Evolutionary conservation across 2,113 vertebrate genomes (phyloP), one percentile per base, ranked within the genome.

Genomic region (Nanorana parkeri): DNA sequence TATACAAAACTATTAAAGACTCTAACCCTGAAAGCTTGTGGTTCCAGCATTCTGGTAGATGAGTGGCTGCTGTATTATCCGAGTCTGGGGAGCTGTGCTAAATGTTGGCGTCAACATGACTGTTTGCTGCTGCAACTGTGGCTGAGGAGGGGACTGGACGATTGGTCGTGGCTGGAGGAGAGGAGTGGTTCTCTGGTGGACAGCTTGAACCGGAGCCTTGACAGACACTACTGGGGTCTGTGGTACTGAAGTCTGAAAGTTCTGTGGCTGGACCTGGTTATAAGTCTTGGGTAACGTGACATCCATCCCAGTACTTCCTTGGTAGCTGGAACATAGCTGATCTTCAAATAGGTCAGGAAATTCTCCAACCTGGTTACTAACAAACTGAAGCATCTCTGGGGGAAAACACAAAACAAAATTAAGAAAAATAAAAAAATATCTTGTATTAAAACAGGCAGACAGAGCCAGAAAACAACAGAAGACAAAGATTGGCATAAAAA

Each of bases 381-480:
- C 97, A 13, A 98, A 99, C 92, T 99, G 96, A 84, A 99, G 92
- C 97, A 99, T 99, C 88, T 99, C 98, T 99, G 93, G 4, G 84
- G 87, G 86, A 83, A 55, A 84, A 47, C 86, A 13, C 54, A 80
- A 65, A 84, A 47, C 83, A 84, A 0, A 36, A 4, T n/a, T n/a
- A 61, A 24, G 19, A 26, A 17, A n/a, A 55, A 63, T 3, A 19
- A 17, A n/a, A 16, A 72, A 72, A 10, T 6, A 17, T 0, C 11
- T 20, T n/a, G 19, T 63, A 4, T 63, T 63, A 63, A 23, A 47
- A 36, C 32, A 36, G 32, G n/a, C n/a, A n/a, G n/a, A n/a, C n/a
- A n/a, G n/a, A n/a, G n/a, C n/a, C n/a, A n/a, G n/a, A n/a, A n/a
- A n/a, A 36, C 32, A 36, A 36, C 5, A 36, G 32, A 36, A 1